phyloP scores from a whole-genome alignment of 2,888 invertebrate genomes.

The Lasioglossum calceatum region DNA sequence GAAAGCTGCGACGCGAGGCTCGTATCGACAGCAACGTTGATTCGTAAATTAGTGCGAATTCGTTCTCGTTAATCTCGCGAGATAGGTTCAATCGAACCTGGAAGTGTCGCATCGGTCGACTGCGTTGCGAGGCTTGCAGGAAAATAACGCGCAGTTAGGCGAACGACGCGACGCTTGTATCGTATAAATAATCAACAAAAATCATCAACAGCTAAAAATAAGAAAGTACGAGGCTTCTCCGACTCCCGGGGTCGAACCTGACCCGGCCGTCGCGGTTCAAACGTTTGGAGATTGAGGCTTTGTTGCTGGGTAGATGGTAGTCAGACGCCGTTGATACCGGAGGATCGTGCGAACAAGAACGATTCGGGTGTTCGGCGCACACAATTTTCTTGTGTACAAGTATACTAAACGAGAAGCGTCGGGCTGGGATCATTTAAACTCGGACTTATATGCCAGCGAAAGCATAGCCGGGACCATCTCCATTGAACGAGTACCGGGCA shows the following conservation, averaged over 20 bases:
- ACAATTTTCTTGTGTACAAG: conserved; percentile 58
- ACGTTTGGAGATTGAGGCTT: neutral
- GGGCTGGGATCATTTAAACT: conserved; percentile 55
- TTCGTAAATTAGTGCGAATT: conserved; percentile 28
- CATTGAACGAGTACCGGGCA: conserved; percentile 64
- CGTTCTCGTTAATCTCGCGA: neutral
- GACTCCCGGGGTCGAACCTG: neutral
- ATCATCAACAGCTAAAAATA: neutral
- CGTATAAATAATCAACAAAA: too few species aligned
- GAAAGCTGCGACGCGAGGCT: neutral
- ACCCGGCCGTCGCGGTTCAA: neutral
- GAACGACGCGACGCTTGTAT: neutral
- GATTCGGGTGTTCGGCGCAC: neutral
- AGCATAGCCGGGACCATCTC: conserved; percentile 57
- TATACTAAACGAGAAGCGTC: conserved; percentile 66
- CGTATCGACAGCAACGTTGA: conserved; percentile 12
- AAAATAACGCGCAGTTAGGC: conserved; percentile 1
- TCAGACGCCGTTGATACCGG: neutral
- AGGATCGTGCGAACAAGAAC: conserved; percentile 6
- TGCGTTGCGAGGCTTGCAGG: neutral
- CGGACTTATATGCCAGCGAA: conserved; percentile 54
- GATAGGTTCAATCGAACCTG: conserved; percentile 22
- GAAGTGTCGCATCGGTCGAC: conserved; percentile 10
- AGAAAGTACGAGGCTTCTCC: neutral
- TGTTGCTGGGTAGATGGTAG: neutral